phyloP scores from a whole-genome alignment of 1,140 invertebrate genomes.

The Bombus consobrinus region DNA sequence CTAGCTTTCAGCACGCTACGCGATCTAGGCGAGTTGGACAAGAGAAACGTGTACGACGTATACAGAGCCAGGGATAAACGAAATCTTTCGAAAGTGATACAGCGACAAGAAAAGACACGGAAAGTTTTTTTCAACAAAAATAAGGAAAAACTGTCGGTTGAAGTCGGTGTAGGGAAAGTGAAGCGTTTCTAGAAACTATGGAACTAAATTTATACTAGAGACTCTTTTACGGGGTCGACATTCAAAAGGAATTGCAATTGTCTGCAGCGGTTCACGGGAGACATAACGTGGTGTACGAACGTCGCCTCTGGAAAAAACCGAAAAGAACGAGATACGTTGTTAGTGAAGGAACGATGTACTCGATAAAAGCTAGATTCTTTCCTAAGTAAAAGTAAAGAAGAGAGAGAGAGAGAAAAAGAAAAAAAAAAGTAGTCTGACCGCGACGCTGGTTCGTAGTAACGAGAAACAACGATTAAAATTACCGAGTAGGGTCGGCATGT shows the following conservation, averaged over 20 bases:
- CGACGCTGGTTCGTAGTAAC: background rate
- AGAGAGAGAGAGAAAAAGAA: too few species aligned
- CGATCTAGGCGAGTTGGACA: background rate
- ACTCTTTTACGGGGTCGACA: conserved; percentile 7
- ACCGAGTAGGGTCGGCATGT: conserved; percentile 78
- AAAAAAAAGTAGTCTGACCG: too few species aligned
- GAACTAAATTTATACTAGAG: conserved; percentile 7
- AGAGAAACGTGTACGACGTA: background rate
- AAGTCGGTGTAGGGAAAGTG: background rate
- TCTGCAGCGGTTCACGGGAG: background rate
- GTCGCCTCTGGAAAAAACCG: conserved; percentile 23
- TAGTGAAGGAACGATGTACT: background rate
- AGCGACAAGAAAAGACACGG: background rate
- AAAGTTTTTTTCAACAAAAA: background rate
- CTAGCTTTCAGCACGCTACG: conserved; percentile 33
- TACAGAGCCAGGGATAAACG: background rate
- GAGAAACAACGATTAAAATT: conserved; percentile 56
- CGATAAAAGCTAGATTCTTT: background rate
- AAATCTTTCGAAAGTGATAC: background rate
- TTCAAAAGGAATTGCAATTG: conserved; percentile 3
- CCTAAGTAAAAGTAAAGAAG: background rate
- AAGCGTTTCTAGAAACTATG: background rate
- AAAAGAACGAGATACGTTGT: conserved; percentile 15
- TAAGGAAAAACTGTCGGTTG: background rate
- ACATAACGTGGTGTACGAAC: background rate